Base-by-base conservation (phyloP, 2,888 invertebrate species). In the Ochropleura leucogaster region DNA sequence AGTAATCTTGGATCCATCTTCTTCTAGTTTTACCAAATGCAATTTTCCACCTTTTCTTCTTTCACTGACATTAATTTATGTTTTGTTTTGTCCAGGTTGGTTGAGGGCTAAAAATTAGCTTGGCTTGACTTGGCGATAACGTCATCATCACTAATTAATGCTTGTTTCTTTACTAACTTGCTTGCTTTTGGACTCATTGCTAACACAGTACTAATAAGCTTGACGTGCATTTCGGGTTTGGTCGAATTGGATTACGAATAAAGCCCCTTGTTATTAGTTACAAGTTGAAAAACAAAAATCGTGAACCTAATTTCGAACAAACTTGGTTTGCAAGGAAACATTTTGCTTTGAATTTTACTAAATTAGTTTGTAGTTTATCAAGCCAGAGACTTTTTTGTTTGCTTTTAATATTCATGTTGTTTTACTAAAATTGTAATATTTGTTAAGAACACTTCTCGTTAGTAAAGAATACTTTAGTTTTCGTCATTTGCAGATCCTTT, bases 21-120 rank as follows among this genome's bases (percentile, higher is more conserved):
- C 46, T 60, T 65, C 30, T n/a, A 62, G 40, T 65, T 2, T 46
- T 68, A 42, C 49, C 42, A 60, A n/a, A 77, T 65, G 44, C 20
- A 20, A 57, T 14, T 51, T 30, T 8, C 12, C 20, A 53, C 4
- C 0, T 12, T 63, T 55, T 44, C 59, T 51, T 62, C 1, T 63
- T 46, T 65, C 20, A 30, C 42, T 63, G 10, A 72, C 10, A 60
- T 66, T 78, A 78, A 85, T 68, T 30, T 59, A 51, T 60, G 40
- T 74, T 82, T 63, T 78, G 47, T 87, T 82, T 66, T 73, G 49
- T 87, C 69, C 77, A 86, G 85, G 87, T 85, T 83, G 85, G 75
- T 87, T 87, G 77, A 47, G 78, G 79, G 80, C 87, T 75, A 82
- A 18, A 67, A 59, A 16, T 70, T 68, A 74, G 65, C 59, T 74